These are phyloP conservation scores for Notospermus geniculatus DNA, from an alignment of 1,140 invertebrate species.

Conservation along the genomic window DNA sequence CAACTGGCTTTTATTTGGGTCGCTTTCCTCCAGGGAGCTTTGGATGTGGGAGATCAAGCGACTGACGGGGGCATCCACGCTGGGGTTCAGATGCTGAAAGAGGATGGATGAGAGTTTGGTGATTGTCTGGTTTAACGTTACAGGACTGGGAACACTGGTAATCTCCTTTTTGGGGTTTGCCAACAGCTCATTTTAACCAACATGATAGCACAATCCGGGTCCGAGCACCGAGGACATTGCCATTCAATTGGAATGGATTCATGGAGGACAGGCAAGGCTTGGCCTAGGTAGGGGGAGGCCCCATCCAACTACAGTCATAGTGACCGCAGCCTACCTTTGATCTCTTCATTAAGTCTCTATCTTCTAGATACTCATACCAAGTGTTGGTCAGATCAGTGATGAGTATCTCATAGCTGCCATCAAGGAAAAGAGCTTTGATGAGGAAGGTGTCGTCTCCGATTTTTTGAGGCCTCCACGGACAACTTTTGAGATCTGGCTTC, in stretches of 20 bases:
- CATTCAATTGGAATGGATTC: background rate
- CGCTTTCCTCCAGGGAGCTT: slow-evolving; percentile 29
- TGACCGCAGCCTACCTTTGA: too few species aligned
- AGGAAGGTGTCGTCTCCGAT: slow-evolving; percentile 33
- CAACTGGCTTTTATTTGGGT: slow-evolving; percentile 23
- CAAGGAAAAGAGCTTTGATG: slow-evolving; percentile 40
- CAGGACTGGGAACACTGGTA: background rate
- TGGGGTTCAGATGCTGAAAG: slow-evolving; percentile 47
- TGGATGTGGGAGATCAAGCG: slow-evolving; percentile 46
- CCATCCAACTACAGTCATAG: too few species aligned
- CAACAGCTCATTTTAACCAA: background rate
- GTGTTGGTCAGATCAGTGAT: slow-evolving; percentile 39
- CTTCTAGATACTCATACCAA: slow-evolving; percentile 41
- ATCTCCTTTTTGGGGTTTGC: background rate
- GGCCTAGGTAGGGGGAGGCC: too few species aligned
- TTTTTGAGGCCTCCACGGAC: slow-evolving; percentile 39
- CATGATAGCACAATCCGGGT: background rate
- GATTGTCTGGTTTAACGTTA: background rate
- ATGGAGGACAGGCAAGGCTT: background rate
- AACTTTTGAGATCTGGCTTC: slow-evolving; percentile 42
- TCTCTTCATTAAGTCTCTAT: slow-evolving; percentile 31
- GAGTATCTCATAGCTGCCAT: slow-evolving; percentile 39
- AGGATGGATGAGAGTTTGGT: slow-evolving; percentile 13
- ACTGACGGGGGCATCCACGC: slow-evolving; percentile 40
- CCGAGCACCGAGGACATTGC: background rate